Percentiles rank a stretch among this genome's conserved stretches.
Evolutionary conservation across 2,113 vertebrate species (phyloP).

Genomic region (Sorex fumeus): DNA sequence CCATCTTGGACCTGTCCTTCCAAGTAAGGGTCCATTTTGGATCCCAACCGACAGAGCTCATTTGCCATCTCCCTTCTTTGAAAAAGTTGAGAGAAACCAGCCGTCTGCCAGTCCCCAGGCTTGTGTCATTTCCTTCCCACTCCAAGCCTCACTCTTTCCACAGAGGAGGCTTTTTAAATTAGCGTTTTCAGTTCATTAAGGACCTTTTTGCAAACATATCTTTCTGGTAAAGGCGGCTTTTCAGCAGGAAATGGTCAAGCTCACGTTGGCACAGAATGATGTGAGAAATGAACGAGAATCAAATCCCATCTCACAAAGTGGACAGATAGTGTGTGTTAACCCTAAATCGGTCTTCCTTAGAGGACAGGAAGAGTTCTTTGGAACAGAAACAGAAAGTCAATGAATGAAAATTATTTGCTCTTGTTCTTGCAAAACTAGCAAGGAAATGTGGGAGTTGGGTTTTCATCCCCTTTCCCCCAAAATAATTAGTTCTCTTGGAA

Average conservation of each 20-base stretch:
- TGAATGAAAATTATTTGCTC: constrained; percentile 64
- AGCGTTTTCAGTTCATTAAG: constrained; percentile 84
- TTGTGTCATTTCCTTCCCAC: constrained; percentile 89
- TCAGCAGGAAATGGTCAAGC: constrained; percentile 74
- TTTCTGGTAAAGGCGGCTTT: constrained; percentile 55
- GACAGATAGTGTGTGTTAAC: not conserved
- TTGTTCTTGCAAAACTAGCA: constrained; percentile 65
- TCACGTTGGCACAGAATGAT: constrained; percentile 32
- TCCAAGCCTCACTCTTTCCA: constrained; percentile 87
- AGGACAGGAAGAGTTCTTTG: constrained; percentile 39
- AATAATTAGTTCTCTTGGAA: constrained; percentile 3
- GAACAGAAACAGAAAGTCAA: constrained; percentile 31
- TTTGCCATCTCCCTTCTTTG: constrained; percentile 42
- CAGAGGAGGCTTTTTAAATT: constrained; percentile 84
- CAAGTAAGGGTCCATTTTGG: not conserved
- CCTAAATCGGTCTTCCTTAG: constrained; percentile 22
- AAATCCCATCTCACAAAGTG: constrained; percentile 16
- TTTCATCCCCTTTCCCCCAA: constrained; percentile 35
- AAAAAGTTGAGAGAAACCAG: constrained; percentile 80
- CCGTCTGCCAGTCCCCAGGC: constrained; percentile 77
- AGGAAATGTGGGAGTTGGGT: constrained; percentile 12
- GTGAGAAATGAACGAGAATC: constrained; percentile 40
- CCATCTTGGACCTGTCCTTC: not conserved
- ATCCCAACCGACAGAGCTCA: not conserved
- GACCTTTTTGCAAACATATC: constrained; percentile 78